phyloP scores from a whole-genome alignment of 92 coral and sea anemone species.

The Siderastrea radians region DNA sequence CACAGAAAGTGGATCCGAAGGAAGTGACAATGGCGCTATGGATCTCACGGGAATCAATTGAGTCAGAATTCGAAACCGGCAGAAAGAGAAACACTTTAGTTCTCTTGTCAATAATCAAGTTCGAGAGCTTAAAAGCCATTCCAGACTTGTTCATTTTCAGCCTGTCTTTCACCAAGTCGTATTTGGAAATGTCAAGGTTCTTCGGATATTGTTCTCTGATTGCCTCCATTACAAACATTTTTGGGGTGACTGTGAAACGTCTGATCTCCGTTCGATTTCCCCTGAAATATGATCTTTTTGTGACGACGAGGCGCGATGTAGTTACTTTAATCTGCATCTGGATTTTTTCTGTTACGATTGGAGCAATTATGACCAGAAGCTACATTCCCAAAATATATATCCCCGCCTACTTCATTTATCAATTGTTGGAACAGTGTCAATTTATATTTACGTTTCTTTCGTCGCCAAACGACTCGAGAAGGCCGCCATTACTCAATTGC shows the following conservation, averaged over 20 bases:
- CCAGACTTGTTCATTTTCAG: slow-evolving; percentile 84
- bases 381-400: neutral
- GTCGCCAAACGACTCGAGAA: slow-evolving; percentile 52
- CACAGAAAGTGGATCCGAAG: too few species aligned
- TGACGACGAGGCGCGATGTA: slow-evolving; percentile 45
- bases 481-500: slow-evolving; percentile 2
- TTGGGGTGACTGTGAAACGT: slow-evolving; percentile 74
- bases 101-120: slow-evolving; percentile 49
- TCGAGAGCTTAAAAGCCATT: slow-evolving; percentile 48
- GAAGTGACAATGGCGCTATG: too few species aligned
- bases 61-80: too few species aligned
- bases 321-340: slow-evolving; percentile 28
- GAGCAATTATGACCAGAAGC: neutral
- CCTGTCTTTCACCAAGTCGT: slow-evolving; percentile 29
- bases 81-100: slow-evolving; percentile 68
- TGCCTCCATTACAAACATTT: slow-evolving; percentile 81
- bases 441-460: slow-evolving; percentile 49
- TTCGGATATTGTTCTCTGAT: slow-evolving; percentile 60
- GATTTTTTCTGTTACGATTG: slow-evolving; percentile 27
- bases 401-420: neutral
- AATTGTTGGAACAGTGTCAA: slow-evolving; percentile 33
- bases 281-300: slow-evolving; percentile 30
- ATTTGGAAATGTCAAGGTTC: neutral
- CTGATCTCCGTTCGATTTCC: slow-evolving; percentile 65
- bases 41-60: too few species aligned